Conservation (phyloP, 2,797 vertebrate species). For the Manis pentadactyla region DNA sequence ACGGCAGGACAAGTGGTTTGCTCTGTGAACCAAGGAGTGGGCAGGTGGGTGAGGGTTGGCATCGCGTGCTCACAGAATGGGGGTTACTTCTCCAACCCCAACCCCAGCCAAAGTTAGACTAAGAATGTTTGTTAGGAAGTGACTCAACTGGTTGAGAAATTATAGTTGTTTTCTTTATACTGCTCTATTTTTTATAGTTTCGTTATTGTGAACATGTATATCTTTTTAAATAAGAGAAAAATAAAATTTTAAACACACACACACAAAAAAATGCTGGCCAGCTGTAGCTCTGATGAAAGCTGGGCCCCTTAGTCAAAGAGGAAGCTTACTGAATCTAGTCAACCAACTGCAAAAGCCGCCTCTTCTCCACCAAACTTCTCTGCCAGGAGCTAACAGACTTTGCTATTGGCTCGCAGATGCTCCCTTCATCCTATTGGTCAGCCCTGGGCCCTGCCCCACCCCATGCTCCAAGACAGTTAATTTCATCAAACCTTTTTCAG, state of each 20-base stretch:
- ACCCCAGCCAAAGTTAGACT: not conserved
- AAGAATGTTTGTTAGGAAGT: not conserved
- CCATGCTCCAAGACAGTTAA: not conserved
- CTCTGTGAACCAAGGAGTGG: not conserved
- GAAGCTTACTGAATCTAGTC: not conserved
- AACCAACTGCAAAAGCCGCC: not conserved
- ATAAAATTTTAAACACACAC: not conserved
- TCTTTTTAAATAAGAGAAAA: constrained; percentile 3
- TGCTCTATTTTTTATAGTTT: not conserved
- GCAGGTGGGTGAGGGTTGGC: not conserved
- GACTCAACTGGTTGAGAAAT: not conserved
- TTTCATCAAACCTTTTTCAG: not conserved
- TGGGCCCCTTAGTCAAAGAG: not conserved
- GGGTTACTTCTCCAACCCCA: not conserved
- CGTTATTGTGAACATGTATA: not conserved
- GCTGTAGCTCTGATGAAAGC: not conserved
- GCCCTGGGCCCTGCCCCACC: not conserved
- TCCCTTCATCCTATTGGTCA: not conserved
- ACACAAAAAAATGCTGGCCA: not conserved
- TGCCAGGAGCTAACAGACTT: not conserved
- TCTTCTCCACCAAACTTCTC: not conserved
- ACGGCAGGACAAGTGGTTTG: not conserved
- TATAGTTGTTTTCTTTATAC: not conserved
- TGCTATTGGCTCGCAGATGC: not conserved
- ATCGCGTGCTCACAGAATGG: not conserved